Evolutionary conservation across 1,140 invertebrate species (phyloP).

Genomic region (Bradynema listronoti): DNA sequence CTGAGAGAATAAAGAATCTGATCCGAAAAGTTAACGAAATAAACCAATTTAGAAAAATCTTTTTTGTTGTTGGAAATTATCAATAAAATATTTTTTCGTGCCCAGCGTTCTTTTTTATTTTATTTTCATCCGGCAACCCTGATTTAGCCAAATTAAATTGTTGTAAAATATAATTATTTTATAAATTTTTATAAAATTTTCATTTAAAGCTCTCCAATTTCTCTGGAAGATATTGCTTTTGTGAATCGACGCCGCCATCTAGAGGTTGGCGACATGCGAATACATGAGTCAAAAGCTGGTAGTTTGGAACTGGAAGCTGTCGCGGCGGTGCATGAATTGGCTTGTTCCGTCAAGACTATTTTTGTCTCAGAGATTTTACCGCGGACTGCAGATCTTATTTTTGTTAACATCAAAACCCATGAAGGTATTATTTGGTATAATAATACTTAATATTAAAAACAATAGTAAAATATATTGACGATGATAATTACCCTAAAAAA

Average conservation of each 20-base stretch:
- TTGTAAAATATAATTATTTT: conserved; percentile 2
- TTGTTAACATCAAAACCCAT: conserved; percentile 54
- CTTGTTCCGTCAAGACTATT: conserved; percentile 36
- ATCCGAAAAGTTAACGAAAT: no score
- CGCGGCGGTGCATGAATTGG: conserved; percentile 55
- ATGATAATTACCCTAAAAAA: not conserved
- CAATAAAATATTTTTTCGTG: conserved; percentile 16
- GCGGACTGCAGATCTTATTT: conserved; percentile 52
- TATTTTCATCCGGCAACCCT: conserved; percentile 9
- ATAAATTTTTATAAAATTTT: not conserved
- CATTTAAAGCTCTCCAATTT: conserved; percentile 41
- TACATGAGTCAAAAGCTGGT: conserved; percentile 19
- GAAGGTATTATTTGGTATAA: conserved; percentile 33
- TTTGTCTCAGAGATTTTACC: conserved; percentile 54
- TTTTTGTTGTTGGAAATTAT: conserved; percentile 7
- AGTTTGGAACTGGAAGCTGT: conserved; percentile 55
- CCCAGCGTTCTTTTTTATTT: conserved; percentile 6
- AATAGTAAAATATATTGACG: conserved; percentile 2
- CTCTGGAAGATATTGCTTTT: conserved; percentile 51
- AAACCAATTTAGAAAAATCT: conserved; percentile 13
- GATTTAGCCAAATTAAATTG: conserved; percentile 3
- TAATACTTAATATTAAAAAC: conserved; percentile 2
- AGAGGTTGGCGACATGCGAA: conserved; percentile 15
- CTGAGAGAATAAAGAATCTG: no score
- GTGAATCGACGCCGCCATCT: conserved; percentile 43